Conservation (phyloP, 2,797 vertebrate species). For the Anguilla marmorata region DNA sequence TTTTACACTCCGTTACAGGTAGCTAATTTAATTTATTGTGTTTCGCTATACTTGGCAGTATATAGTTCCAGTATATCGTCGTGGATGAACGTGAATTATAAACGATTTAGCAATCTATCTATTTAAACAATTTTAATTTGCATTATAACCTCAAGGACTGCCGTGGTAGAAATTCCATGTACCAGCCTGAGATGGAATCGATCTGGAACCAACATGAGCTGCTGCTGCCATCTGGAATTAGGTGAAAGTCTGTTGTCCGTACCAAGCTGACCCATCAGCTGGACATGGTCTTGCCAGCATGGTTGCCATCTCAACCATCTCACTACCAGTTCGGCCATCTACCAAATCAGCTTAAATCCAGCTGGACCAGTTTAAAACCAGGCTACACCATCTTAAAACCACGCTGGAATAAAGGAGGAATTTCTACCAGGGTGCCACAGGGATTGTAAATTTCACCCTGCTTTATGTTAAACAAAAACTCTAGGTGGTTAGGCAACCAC, state of each 20-base stretch:
- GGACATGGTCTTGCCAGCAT: not conserved
- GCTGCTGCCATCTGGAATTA: no score
- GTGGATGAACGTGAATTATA: not conserved
- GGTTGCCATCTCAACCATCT: not conserved
- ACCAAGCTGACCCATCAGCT: not conserved
- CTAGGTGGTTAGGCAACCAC: not conserved
- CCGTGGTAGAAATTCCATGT: no score
- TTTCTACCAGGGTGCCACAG: not conserved
- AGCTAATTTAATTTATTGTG: not conserved
- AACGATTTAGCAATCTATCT: not conserved
- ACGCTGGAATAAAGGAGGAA: not conserved
- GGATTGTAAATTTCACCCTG: not conserved
- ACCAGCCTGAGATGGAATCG: no score
- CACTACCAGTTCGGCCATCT: not conserved
- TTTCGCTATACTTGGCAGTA: not conserved
- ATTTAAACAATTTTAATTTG: not conserved
- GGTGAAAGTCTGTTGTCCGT: not conserved
- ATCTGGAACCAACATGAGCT: no score
- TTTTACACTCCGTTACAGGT: no score
- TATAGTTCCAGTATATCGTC: not conserved
- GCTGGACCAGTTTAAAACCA: not conserved
- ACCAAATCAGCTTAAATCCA: not conserved
- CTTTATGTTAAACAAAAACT: not conserved
- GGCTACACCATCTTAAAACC: not conserved
- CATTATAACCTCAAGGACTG: no score